Evolutionary conservation across 2,113 vertebrate species (phyloP), one percentile per base, ranked within the genome.

Genomic region (Lepus americanus): DNA sequence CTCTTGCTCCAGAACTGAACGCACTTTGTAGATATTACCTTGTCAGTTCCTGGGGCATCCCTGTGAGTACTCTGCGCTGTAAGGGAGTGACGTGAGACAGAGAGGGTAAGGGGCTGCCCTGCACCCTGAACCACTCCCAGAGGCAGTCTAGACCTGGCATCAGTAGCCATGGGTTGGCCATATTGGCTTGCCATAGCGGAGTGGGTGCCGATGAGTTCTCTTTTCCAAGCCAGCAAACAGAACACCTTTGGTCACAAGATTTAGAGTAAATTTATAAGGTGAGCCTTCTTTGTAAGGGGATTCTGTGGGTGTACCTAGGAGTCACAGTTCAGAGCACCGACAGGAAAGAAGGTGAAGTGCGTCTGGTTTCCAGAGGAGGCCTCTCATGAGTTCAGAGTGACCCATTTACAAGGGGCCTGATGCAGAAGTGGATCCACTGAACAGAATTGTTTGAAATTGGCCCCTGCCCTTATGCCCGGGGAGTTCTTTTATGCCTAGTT

Each of bases 251-350:
- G 59, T 94, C 49, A 64, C 61, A 78, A 81, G 92, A 74, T 51
- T 27, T 87, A 82, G 81, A 86, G 96, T 94, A 79, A 61, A 95
- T 96, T 96, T 90, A 31, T 27, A 13, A 36, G 88, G 79, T 88
- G 94, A 91, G 72, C 77, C 79, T 96, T 92, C 39, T 64, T 97
- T 96, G 86, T 67, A 53, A 67, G 94, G 91, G 84, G 53, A 81
- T 85, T 92, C 70, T 66, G n/a, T 61, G 51, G 51, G 33, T 69
- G 19, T 87, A 33, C n/a, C 2, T 36, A 79, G 79, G 86, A 82
- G 72, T 81, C 66, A 69, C 33, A 82, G 81, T 81, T 92, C 55
- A 33, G 16, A 59, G 67, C 51, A 3, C 25, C 36, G 93, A 94
- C 87, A 83, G 76, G 85, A 90, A 78, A 81, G 81, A 59, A 87